These are phyloP conservation scores for Epirrhoe tristata DNA, from an alignment of 2,888 invertebrate genomes.

Conservation along the genomic window DNA sequence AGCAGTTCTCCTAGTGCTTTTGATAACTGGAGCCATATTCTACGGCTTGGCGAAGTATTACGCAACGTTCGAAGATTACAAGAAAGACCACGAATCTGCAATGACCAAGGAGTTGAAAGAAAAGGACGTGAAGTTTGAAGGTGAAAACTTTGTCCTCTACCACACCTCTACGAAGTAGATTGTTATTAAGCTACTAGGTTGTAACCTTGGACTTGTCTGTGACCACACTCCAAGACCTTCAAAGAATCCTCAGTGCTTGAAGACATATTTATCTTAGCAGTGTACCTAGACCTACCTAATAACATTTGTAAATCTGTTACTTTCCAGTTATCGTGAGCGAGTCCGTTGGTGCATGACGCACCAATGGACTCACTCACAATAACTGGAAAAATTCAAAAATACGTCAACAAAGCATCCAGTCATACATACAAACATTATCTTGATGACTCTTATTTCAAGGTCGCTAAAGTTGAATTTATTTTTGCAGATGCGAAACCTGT, in stretches of 20 bases:
- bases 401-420: constrained; percentile 5
- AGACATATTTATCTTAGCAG: too few relatives aligned
- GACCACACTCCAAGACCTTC: too few relatives aligned
- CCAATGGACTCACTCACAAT: background rate
- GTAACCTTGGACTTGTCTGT: too few relatives aligned
- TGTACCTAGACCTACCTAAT: too few relatives aligned
- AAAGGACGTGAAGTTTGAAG: constrained; percentile 30
- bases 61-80: constrained; percentile 67
- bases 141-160: background rate
- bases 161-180: too few relatives aligned
- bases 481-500: constrained; percentile 73
- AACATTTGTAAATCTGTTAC: background rate
- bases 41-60: constrained; percentile 87
- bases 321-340: too few relatives aligned
- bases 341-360: too few relatives aligned
- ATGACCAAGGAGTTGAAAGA: constrained; percentile 31
- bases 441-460: constrained; percentile 15
- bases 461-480: constrained; percentile 26
- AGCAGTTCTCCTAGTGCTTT: constrained; percentile 88
- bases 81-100: constrained; percentile 46
- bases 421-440: background rate
- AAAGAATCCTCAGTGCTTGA: too few relatives aligned
- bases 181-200: background rate
- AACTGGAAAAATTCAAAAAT: constrained; percentile 16
- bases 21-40: constrained; percentile 88